Evolutionary conservation across 2,888 invertebrate species (phyloP).

Genomic region (Cheilosia vulpina): DNA sequence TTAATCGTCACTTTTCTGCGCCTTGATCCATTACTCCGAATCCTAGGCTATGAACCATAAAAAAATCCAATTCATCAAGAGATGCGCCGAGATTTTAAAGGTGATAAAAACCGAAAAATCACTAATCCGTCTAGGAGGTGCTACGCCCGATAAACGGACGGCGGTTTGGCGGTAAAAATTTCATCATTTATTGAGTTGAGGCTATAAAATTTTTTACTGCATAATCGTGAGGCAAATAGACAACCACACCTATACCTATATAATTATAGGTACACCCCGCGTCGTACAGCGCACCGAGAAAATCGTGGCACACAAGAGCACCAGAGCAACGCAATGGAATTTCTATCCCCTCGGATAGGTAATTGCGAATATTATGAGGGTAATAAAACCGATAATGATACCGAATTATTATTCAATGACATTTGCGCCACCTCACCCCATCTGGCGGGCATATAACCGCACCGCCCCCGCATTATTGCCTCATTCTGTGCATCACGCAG

Average conservation of each 20-base stretch:
- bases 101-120: slow-evolving; percentile 44
- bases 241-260: slow-evolving; percentile 39
- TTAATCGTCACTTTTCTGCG: background rate
- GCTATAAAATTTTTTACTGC: slow-evolving; percentile 79
- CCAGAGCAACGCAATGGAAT: slow-evolving; percentile 44
- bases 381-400: slow-evolving; percentile 79
- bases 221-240: slow-evolving; percentile 80
- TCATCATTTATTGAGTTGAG: slow-evolving; percentile 58
- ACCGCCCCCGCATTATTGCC: background rate
- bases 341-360: slow-evolving; percentile 69
- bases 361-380: slow-evolving; percentile 73
- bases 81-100: slow-evolving; percentile 55
- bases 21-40: background rate
- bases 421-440: slow-evolving; percentile 66
- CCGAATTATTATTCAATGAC: slow-evolving; percentile 79
- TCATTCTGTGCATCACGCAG: slow-evolving; percentile 41
- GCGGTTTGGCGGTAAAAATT: slow-evolving; percentile 19
- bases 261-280: slow-evolving; percentile 25
- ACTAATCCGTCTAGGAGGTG: slow-evolving; percentile 50
- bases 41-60: slow-evolving; percentile 12
- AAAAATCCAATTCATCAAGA: slow-evolving; percentile 62
- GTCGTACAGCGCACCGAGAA: background rate
- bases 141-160: background rate
- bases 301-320: slow-evolving; percentile 11
- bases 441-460: slow-evolving; percentile 19